phyloP scores from a whole-genome alignment of 2,797 vertebrate genomes.

The Myiothlypis coronata region DNA sequence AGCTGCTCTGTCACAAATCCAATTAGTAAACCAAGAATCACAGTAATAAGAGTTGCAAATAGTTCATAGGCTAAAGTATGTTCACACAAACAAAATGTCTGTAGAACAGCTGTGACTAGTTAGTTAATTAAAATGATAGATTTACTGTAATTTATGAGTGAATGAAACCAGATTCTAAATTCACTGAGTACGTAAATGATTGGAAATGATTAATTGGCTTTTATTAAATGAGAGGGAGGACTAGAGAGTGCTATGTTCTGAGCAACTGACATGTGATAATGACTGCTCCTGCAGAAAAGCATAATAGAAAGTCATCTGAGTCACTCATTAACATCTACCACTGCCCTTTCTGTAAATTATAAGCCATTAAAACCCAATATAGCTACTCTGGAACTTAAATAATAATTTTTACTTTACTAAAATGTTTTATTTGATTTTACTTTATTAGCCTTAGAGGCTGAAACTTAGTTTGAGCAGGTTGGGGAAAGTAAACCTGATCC shows the following conservation, averaged over 20 bases:
- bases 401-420: neutral
- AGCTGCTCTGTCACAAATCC: neutral
- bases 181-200: neutral
- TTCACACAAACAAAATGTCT: neutral
- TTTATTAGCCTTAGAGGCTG: neutral
- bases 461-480: neutral
- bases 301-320: neutral
- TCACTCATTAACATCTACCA: neutral
- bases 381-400: neutral
- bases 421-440: neutral
- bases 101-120: neutral
- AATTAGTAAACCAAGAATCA: neutral
- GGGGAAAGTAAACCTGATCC: neutral
- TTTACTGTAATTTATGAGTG: constrained; percentile 3
- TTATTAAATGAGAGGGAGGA: constrained; percentile 20
- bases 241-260: neutral
- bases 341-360: constrained; percentile 6
- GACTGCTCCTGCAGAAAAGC: constrained; percentile 9
- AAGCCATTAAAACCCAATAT: constrained; percentile 19
- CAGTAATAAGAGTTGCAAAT: neutral
- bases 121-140: constrained; percentile 12
- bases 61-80: neutral
- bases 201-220: constrained; percentile 37
- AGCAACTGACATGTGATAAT: constrained; percentile 6
- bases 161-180: constrained; percentile 15